phyloP scores from a whole-genome alignment of 2,113 vertebrate species.

The Pelecanoides urinatrix region DNA sequence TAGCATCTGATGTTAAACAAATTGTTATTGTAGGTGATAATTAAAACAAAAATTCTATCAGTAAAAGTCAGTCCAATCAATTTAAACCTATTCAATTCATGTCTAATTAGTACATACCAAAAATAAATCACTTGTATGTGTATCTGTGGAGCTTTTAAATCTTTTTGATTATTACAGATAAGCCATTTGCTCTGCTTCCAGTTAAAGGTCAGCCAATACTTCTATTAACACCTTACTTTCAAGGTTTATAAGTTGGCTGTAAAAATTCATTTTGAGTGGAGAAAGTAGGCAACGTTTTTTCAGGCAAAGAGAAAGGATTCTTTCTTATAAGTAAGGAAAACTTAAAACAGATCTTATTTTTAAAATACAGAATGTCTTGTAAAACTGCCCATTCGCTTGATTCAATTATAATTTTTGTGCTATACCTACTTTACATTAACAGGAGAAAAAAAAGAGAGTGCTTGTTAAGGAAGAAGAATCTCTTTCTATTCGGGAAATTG shows the following conservation, averaged over 20 bases:
- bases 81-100: not conserved
- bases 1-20: not conserved
- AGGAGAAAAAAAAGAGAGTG: not conserved
- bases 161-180: not conserved
- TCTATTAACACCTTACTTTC: not conserved
- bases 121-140: not conserved
- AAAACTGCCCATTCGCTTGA: not conserved
- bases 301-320: not conserved
- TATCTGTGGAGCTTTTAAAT: slow-evolving; percentile 4
- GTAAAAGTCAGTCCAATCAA: not conserved
- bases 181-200: not conserved
- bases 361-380: not conserved
- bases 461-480: not conserved
- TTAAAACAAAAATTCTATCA: not conserved
- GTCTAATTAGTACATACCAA: not conserved
- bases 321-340: not conserved
- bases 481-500: not conserved
- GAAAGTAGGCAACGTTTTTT: not conserved
- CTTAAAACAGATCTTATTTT: not conserved
- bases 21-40: not conserved
- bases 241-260: not conserved
- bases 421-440: not conserved
- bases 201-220: slow-evolving; percentile 8
- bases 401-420: not conserved
- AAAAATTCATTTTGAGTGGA: not conserved